These are phyloP conservation scores for Megalopta genalis DNA, from an alignment of 1,140 invertebrate genomes.

Conservation along the genomic window DNA sequence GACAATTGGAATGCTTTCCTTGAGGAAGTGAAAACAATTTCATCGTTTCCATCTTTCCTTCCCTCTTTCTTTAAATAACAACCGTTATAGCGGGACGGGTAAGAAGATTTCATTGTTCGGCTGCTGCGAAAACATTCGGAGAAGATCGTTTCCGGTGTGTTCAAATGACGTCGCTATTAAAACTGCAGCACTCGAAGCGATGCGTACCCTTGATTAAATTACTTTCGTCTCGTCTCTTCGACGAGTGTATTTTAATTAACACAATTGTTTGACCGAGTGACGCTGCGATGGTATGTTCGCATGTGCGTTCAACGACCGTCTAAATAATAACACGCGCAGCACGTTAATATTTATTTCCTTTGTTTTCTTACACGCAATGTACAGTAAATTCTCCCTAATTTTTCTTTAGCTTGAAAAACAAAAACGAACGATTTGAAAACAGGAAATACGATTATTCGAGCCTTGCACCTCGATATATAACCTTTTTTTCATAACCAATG, in stretches of 20 bases:
- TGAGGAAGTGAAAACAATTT: slow-evolving; percentile 18
- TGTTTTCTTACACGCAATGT: too few species aligned
- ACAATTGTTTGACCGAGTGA: neutral
- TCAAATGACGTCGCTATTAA: neutral
- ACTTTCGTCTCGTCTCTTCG: neutral
- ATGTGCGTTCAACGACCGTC: too few species aligned
- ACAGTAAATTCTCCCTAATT: too few species aligned
- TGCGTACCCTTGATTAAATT: neutral
- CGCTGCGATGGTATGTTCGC: neutral
- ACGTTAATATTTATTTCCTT: too few species aligned
- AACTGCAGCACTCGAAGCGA: neutral
- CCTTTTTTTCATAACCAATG: too few species aligned
- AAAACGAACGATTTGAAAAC: too few species aligned
- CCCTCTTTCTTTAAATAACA: slow-evolving; percentile 13
- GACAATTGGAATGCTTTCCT: slow-evolving; percentile 47
- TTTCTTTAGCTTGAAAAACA: too few species aligned
- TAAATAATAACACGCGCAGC: too few species aligned
- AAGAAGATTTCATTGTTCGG: neutral
- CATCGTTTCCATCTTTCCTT: neutral
- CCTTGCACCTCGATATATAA: too few species aligned
- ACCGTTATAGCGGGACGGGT: neutral
- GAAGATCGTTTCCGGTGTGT: neutral
- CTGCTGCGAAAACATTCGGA: neutral
- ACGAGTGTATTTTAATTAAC: neutral
- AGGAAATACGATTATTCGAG: too few species aligned